Evolutionary conservation across 2,113 vertebrate species (phyloP).

Genomic region (Atrichornis clamosus): DNA sequence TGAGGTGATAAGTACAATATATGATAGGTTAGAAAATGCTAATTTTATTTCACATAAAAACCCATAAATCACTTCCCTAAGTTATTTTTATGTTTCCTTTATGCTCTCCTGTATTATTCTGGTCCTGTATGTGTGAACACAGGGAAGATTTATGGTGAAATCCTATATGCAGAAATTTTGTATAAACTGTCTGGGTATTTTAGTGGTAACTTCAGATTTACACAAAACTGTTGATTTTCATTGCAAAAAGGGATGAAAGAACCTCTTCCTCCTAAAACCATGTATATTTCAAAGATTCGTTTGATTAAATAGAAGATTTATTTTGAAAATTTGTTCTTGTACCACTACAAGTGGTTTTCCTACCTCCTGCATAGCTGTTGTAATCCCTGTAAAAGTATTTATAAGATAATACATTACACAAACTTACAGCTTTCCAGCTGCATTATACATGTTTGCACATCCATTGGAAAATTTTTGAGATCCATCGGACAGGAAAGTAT

Average conservation of each 20-base stretch:
- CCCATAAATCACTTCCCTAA: background rate
- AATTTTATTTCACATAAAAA: background rate
- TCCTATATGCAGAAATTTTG: background rate
- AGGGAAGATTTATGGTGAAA: background rate
- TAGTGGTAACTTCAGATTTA: background rate
- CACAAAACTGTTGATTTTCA: background rate
- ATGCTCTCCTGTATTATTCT: background rate
- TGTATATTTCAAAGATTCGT: background rate
- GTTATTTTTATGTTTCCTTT: background rate
- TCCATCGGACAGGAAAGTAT: constrained; percentile 97
- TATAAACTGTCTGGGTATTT: background rate
- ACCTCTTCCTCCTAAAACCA: background rate
- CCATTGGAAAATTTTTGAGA: constrained; percentile 98
- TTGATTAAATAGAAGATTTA: background rate
- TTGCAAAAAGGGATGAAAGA: background rate
- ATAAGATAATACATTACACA: background rate
- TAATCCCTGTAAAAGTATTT: background rate
- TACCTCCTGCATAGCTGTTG: background rate
- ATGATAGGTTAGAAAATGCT: background rate
- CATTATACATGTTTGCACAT: constrained; percentile 98
- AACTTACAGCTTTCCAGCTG: constrained; percentile 98
- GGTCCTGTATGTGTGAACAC: background rate
- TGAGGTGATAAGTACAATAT: background rate
- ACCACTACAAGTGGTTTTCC: background rate
- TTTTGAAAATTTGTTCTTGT: background rate